These are phyloP conservation scores for Tachina lurida DNA, from an alignment of 2,888 invertebrate species.

Conservation along the genomic window DNA sequence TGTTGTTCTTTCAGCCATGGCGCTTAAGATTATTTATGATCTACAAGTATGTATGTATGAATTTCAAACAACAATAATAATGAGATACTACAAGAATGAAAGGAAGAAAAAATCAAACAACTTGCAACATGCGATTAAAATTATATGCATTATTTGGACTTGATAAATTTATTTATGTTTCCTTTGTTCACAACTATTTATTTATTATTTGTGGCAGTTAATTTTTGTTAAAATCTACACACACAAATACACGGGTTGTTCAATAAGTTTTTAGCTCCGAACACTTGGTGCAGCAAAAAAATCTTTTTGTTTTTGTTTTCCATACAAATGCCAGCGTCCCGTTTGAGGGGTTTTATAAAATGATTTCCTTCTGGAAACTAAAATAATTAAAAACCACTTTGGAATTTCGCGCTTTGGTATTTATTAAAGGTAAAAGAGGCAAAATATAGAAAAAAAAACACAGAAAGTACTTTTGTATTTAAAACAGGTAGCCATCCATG, in stretches of 20 bases:
- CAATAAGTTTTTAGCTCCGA: not conserved
- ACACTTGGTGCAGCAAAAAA: not conserved
- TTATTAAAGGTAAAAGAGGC: too few relatives aligned
- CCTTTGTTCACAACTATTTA: conserved; percentile 20
- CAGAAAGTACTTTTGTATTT: too few relatives aligned
- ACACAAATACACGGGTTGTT: not conserved
- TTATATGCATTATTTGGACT: conserved; percentile 31
- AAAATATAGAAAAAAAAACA: too few relatives aligned
- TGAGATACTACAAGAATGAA: conserved; percentile 10
- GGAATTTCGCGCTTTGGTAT: too few relatives aligned
- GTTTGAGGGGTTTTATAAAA: too few relatives aligned
- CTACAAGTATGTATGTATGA: conserved; percentile 53
- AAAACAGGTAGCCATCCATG: too few relatives aligned
- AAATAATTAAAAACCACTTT: too few relatives aligned
- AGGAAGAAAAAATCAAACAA: not conserved
- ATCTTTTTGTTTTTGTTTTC: too few relatives aligned
- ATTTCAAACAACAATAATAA: conserved; percentile 26
- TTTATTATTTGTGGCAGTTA: conserved; percentile 72
- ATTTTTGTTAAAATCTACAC: conserved; percentile 54
- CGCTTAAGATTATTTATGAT: conserved; percentile 83
- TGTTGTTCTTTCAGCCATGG: conserved; percentile 82
- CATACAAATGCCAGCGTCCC: too few relatives aligned
- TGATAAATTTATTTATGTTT: conserved; percentile 34
- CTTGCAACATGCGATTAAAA: conserved; percentile 32
- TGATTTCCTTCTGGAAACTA: too few relatives aligned